Percentiles rank a stretch among this genome's conserved stretches.
Conservation (phyloP, 2,113 vertebrate genomes). For the Oceanodroma tethys region DNA sequence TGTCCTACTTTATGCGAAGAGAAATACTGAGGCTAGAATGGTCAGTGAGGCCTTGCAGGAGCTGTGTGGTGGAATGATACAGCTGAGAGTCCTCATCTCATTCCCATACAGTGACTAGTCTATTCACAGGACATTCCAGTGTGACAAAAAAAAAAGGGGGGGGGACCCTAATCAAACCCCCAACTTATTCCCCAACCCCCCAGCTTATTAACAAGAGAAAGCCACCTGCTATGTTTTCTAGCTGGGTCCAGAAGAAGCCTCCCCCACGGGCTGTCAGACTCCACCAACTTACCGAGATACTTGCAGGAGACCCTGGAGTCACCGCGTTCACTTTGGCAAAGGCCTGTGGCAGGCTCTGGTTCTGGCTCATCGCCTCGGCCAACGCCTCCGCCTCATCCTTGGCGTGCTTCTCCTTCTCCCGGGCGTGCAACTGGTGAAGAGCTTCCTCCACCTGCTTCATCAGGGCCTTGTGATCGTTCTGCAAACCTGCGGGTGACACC, state of each 20-base stretch:
- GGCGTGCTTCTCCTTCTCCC: slow-evolving; percentile 83
- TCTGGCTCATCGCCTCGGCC: slow-evolving; percentile 66
- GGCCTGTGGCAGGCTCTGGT: slow-evolving; percentile 54
- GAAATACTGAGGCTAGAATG: neutral
- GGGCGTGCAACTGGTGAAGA: slow-evolving; percentile 88
- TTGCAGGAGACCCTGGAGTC: slow-evolving; percentile 86
- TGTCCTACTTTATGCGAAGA: neutral
- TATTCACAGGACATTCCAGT: neutral
- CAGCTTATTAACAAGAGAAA: neutral
- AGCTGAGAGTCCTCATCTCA: neutral
- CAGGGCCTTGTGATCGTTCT: slow-evolving; percentile 93
- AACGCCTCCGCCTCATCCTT: slow-evolving; percentile 77
- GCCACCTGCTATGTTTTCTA: neutral
- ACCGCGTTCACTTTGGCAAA: slow-evolving; percentile 88
- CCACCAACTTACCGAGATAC: slow-evolving; percentile 76
- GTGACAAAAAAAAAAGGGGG: accelerated
- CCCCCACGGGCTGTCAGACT: neutral
- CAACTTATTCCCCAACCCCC: neutral
- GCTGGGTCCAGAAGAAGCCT: too few relatives aligned
- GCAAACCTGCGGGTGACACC: slow-evolving; percentile 78
- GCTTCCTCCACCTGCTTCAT: slow-evolving; percentile 94
- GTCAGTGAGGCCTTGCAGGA: neutral
- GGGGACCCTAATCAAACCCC: neutral
- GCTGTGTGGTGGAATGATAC: neutral
- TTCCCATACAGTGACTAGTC: accelerated